phyloP scores from a whole-genome alignment of 2,113 vertebrate genomes.

The Xyliphius kryptos region DNA sequence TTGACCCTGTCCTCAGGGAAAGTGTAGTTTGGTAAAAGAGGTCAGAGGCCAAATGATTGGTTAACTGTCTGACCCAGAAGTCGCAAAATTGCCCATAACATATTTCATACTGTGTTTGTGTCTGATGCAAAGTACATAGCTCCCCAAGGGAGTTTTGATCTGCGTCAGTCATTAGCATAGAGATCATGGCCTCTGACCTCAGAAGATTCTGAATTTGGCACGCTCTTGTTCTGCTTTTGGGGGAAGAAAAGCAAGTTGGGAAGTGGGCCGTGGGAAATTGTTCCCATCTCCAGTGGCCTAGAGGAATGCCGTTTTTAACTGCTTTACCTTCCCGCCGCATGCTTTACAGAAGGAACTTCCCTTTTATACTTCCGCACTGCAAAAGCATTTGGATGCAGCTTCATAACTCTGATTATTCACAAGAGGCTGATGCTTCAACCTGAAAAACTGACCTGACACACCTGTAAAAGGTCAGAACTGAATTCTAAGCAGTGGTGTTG shows the following conservation, averaged over 20 bases:
- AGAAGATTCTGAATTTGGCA: background rate
- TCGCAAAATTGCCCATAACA: background rate
- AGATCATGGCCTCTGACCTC: slow-evolving; percentile 28
- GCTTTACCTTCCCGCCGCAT: background rate
- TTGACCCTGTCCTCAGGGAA: slow-evolving; percentile 23
- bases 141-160: slow-evolving; percentile 15
- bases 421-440: background rate
- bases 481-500: background rate
- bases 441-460: background rate
- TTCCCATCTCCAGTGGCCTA: slow-evolving; percentile 8
- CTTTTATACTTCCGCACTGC: slow-evolving; percentile 21
- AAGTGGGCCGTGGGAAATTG: slow-evolving; percentile 36
- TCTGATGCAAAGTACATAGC: background rate
- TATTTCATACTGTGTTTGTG: slow-evolving; percentile 27
- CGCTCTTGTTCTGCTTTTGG: slow-evolving; percentile 9
- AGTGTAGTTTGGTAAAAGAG: slow-evolving; percentile 25
- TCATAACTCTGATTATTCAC: too few relatives aligned
- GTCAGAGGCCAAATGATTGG: slow-evolving; percentile 33
- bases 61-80: slow-evolving; percentile 33
- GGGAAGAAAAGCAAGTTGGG: slow-evolving; percentile 21
- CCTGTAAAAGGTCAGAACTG: background rate
- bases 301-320: slow-evolving; percentile 15
- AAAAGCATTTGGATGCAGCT: background rate
- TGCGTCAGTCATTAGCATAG: slow-evolving; percentile 35
- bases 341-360: slow-evolving; percentile 14